phyloP scores from a whole-genome alignment of 2,888 invertebrate species.

The Ptychoptera albimana region DNA sequence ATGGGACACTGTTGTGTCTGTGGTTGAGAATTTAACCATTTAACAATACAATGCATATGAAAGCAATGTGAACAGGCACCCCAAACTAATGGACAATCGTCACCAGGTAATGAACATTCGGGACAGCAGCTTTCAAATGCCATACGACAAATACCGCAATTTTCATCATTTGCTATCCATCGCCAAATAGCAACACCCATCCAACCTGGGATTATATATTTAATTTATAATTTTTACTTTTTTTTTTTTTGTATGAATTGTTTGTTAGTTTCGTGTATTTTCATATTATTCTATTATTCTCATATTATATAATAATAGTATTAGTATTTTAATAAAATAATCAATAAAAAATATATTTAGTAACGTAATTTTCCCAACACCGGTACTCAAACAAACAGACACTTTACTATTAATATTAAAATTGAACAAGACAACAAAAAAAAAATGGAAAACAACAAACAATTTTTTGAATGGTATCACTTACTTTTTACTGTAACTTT shows the following conservation, averaged over 20 bases:
- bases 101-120: conserved; percentile 93
- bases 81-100: conserved; percentile 97
- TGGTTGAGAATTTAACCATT: conserved; percentile 93
- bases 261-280: too few species aligned
- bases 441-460: neutral
- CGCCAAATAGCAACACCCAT: conserved; percentile 95
- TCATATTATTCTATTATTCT: too few species aligned
- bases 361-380: too few species aligned
- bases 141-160: conserved; percentile 98
- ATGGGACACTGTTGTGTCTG: conserved; percentile 81
- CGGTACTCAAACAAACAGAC: too few species aligned
- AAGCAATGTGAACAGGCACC: conserved; percentile 98
- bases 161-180: conserved; percentile 98
- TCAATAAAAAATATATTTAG: too few species aligned
- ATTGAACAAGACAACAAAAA: conserved; percentile 1
- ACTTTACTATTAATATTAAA: neutral
- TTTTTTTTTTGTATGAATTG: too few species aligned
- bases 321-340: too few species aligned
- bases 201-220: conserved; percentile 47
- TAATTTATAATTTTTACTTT: neutral
- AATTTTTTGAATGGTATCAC: neutral
- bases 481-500: conserved; percentile 4
- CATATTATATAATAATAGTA: too few species aligned
- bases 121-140: conserved; percentile 97
- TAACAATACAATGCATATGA: conserved; percentile 98